Conservation (phyloP, 2,888 invertebrate species). For the Hylaea fasciaria region DNA sequence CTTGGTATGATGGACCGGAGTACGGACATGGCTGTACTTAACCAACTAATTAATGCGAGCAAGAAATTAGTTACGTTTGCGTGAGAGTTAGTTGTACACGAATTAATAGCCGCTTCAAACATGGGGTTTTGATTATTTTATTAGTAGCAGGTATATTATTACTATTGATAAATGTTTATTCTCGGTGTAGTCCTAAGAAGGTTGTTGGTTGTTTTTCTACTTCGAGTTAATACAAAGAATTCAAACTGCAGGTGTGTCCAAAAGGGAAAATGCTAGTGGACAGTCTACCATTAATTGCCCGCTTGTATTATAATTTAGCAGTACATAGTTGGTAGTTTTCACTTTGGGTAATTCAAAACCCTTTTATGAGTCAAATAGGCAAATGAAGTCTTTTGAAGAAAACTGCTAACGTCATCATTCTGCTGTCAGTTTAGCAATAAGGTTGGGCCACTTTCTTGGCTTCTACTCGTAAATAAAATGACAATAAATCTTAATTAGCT, state of each 20-base stretch:
- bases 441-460: conserved; percentile 29
- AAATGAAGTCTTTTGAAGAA: conserved; percentile 32
- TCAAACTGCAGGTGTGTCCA: neutral
- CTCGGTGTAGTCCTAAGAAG: too few species aligned
- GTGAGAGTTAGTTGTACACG: too few species aligned
- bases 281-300: conserved; percentile 2
- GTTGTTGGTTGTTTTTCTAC: too few species aligned
- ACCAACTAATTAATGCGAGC: neutral
- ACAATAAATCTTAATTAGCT: conserved; percentile 36
- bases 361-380: conserved; percentile 26
- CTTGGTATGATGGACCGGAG: conserved; percentile 13
- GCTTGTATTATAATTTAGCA: conserved; percentile 4
- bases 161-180: too few species aligned
- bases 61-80: neutral
- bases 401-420: conserved; percentile 27
- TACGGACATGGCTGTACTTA: conserved; percentile 1
- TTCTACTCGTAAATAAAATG: conserved; percentile 23
- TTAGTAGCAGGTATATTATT: too few species aligned
- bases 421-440: conserved; percentile 25
- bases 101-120: too few species aligned
- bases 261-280: neutral
- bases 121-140: too few species aligned
- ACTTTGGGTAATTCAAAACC: conserved; percentile 22
- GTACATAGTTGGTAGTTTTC: neutral
- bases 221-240: neutral